A percentile compares a stretch with the other conserved stretches of the same genome.
Evolutionary conservation across 30 jellyfish, hydroid and myxozoan species (phyloP).

Genomic region (Hydractinia symbiolongicarpus): DNA sequence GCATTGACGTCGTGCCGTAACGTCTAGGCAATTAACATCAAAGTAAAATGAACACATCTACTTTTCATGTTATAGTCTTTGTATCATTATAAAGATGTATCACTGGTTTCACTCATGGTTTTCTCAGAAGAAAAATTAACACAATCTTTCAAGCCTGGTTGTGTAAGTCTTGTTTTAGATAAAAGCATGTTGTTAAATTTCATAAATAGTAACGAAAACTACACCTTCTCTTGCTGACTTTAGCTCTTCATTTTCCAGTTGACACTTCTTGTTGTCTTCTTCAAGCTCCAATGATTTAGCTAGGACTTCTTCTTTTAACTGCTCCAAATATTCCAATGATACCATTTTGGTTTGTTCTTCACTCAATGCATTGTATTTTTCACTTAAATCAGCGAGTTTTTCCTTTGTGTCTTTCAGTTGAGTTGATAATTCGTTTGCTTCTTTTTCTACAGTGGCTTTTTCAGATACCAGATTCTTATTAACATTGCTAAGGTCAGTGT

Average conservation of each 20-base stretch:
- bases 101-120: too few species aligned
- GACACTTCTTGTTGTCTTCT: background rate
- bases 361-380: background rate
- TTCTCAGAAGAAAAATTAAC: too few species aligned
- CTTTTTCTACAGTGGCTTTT: background rate
- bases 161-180: background rate
- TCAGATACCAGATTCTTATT: background rate
- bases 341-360: constrained; percentile 22
- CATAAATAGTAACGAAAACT: background rate
- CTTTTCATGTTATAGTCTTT: too few species aligned
- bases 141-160: too few species aligned
- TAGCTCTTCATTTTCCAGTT: constrained; percentile 15
- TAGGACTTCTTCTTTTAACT: constrained; percentile 17
- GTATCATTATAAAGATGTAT: too few species aligned
- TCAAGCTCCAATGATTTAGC: constrained; percentile 19
- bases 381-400: background rate
- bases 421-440: background rate
- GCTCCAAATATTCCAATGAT: constrained; percentile 4
- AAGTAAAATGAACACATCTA: too few species aligned
- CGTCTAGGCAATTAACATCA: too few species aligned
- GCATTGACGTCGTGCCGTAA: too few species aligned
- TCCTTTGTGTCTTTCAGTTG: background rate
- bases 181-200: background rate
- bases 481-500: background rate
- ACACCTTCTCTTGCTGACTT: background rate